phyloP scores from a whole-genome alignment of 1,140 invertebrate species.

The Drosophila miranda region DNA sequence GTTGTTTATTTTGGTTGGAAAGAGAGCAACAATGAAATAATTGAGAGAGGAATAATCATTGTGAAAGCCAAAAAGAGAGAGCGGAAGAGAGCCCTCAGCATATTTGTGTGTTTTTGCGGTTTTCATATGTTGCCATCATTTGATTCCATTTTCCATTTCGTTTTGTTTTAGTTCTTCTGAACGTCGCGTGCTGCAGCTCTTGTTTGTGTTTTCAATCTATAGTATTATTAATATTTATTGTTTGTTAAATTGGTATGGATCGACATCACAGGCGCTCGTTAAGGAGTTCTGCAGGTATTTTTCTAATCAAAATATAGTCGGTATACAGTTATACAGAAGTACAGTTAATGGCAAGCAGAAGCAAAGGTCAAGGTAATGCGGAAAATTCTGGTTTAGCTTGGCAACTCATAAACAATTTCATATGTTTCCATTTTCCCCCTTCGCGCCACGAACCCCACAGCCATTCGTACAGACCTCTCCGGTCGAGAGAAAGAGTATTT shows the following conservation, averaged over 20 bases:
- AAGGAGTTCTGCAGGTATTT: slow-evolving; percentile 55
- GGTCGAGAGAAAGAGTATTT: not conserved
- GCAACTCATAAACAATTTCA: slow-evolving; percentile 1
- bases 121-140: slow-evolving; percentile 36
- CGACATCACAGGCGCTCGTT: slow-evolving; percentile 32
- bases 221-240: slow-evolving; percentile 18
- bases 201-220: slow-evolving; percentile 42
- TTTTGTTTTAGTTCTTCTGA: slow-evolving; percentile 66
- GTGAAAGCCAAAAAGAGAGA: too few relatives aligned
- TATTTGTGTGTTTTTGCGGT: slow-evolving; percentile 2
- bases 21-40: too few relatives aligned
- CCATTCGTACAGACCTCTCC: not conserved
- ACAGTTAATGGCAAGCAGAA: slow-evolving; percentile 8
- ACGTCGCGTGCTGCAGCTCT: slow-evolving; percentile 53
- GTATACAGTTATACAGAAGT: slow-evolving; percentile 21
- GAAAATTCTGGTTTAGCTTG: slow-evolving; percentile 3
- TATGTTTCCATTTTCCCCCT: slow-evolving; percentile 2
- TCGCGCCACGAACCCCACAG: not conserved
- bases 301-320: not conserved
- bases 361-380: slow-evolving; percentile 45
- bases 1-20: too few relatives aligned
- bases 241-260: slow-evolving; percentile 39
- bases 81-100: slow-evolving; percentile 3
- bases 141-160: slow-evolving; percentile 46
- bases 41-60: too few relatives aligned